Base-by-base conservation (phyloP, 1,140 invertebrate genomes). In the Anadara kagoshimensis region DNA sequence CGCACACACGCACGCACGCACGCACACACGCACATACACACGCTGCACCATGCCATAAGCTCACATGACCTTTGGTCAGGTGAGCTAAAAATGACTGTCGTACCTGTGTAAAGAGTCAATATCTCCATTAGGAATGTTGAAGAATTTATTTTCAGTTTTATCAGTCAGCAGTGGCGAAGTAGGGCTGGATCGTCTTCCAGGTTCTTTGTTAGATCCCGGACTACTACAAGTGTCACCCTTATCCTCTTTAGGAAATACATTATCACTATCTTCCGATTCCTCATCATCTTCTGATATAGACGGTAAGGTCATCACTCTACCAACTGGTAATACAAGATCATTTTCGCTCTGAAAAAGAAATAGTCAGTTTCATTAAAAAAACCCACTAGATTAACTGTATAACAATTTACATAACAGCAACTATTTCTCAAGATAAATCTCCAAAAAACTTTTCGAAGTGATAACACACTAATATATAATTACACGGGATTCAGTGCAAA, bases 251-350 rank as follows among this genome's bases (percentile, higher is more conserved):
- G 41, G 44, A 18, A 75, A 64, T 36, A 63, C 75, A 3, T 81
- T 73, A 14, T 73, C 71, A 24, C 65, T 70, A 29, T 83, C 81
- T 18, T n/a, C 57, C 4, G 69, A 72, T 7, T 80, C 80, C 14
- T 81, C 79, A 7, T 85, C 85, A 61, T 86, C 83, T 62, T 86
- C 85, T 0, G 85, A 86, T 63, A 86, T 86, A 0, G 84, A 85
- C 2, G 85, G 85, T 8, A 86, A 57, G 7, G 83, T 86, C 57
- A 76, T 78, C 44, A 79, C 68, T 41, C 81, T 80, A 4, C 71
- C 74, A 0, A 76, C 62, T 10, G 74, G 57, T 22, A 53, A n/a
- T 3, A 36, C 77, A 18, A 76, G 71, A 22, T 83, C 83, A 26
- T 75, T 73, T 76, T 79, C 74, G 41, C 36, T 66, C 67, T 74